phyloP scores from a whole-genome alignment of 1,140 invertebrate genomes.

The Trissolcus basalis region DNA sequence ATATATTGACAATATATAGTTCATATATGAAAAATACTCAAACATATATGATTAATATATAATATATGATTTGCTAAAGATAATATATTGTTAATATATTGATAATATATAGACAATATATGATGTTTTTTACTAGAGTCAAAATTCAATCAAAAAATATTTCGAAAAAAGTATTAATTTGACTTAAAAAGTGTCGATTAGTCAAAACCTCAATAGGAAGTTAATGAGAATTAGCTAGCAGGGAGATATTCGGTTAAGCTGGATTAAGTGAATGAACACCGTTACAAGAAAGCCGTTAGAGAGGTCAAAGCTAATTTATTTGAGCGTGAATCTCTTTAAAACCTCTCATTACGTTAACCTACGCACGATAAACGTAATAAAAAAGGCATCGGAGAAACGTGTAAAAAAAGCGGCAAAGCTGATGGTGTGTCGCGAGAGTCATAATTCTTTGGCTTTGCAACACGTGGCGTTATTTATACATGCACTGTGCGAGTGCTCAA shows the following conservation, averaged over 20 bases:
- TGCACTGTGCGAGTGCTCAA: slow-evolving; percentile 25
- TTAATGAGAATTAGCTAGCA: slow-evolving; percentile 22
- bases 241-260: slow-evolving; percentile 43
- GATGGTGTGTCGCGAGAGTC: slow-evolving; percentile 41
- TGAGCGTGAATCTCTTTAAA: slow-evolving; percentile 60
- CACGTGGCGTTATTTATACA: slow-evolving; percentile 34
- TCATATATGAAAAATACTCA: too few relatives aligned
- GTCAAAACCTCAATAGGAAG: background rate
- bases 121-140: too few relatives aligned
- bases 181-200: background rate
- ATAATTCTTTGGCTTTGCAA: slow-evolving; percentile 27
- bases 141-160: too few relatives aligned
- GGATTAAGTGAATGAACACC: slow-evolving; percentile 48
- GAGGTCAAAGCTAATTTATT: slow-evolving; percentile 63
- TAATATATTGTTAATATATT: too few relatives aligned
- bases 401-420: slow-evolving; percentile 18
- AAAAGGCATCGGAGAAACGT: slow-evolving; percentile 4
- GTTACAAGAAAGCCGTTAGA: slow-evolving; percentile 62
- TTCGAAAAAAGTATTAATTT: too few relatives aligned
- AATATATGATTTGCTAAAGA: too few relatives aligned
- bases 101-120: too few relatives aligned
- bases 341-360: slow-evolving; percentile 61
- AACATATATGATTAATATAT: too few relatives aligned
- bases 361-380: slow-evolving; percentile 34
- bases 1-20: too few relatives aligned